phyloP scores from a whole-genome alignment of 2,888 invertebrate species.

The Erebia palarica region DNA sequence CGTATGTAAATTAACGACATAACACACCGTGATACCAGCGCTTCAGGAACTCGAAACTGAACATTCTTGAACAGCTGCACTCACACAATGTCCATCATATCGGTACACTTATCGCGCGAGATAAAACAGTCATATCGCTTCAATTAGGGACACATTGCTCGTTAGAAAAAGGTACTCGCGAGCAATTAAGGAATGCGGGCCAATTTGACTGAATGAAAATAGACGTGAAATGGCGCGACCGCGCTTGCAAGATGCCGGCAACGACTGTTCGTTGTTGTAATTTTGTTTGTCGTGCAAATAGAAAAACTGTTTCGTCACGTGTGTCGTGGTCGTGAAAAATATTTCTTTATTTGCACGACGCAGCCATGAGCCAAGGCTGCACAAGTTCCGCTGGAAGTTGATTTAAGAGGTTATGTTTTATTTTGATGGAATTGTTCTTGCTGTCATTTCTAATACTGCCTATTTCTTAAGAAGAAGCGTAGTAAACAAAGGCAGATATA shows the following conservation, averaged over 20 bases:
- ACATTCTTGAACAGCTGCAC: slow-evolving; percentile 64
- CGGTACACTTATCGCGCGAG: slow-evolving; percentile 61
- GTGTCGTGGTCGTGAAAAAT: slow-evolving; percentile 17
- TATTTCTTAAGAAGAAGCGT: background rate
- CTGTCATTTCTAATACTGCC: background rate
- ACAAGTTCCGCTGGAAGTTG: slow-evolving; percentile 18
- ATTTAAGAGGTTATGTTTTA: slow-evolving; percentile 19
- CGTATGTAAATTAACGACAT: slow-evolving; percentile 26
- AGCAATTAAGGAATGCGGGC: slow-evolving; percentile 38
- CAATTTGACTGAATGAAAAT: slow-evolving; percentile 45
- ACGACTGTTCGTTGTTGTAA: slow-evolving; percentile 55
- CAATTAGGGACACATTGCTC: slow-evolving; percentile 40
- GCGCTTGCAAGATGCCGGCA: slow-evolving; percentile 57
- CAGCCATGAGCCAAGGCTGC: slow-evolving; percentile 64
- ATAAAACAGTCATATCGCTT: slow-evolving; percentile 64
- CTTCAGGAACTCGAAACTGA: slow-evolving; percentile 75
- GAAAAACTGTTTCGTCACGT: slow-evolving; percentile 64
- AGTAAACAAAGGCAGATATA: background rate
- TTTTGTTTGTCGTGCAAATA: slow-evolving; percentile 69
- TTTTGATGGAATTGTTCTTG: background rate
- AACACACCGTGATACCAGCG: slow-evolving; percentile 76
- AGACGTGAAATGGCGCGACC: slow-evolving; percentile 54
- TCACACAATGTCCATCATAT: slow-evolving; percentile 62
- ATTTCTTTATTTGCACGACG: slow-evolving; percentile 51
- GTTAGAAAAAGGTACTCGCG: slow-evolving; percentile 31